Conservation (phyloP, 2,113 vertebrate genomes). For the Mormyrus iriodes region DNA sequence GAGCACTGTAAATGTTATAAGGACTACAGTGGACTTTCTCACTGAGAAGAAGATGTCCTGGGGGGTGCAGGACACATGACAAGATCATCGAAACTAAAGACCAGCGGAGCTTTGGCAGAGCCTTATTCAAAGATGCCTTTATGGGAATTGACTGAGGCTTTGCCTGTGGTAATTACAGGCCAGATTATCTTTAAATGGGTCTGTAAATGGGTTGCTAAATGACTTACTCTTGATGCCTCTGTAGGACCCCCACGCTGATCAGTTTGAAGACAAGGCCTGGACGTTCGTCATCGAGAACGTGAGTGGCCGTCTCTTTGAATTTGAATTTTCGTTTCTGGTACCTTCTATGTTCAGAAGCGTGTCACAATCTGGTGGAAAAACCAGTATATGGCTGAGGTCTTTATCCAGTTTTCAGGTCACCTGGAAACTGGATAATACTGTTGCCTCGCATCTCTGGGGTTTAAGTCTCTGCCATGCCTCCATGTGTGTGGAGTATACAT, state of each 20-base stretch:
- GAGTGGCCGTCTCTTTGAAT: slow-evolving; percentile 34
- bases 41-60: neutral
- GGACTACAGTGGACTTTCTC: neutral
- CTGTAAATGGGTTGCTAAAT: neutral
- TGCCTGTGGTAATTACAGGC: neutral
- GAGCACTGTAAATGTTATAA: neutral
- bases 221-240: neutral
- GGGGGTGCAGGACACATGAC: neutral
- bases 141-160: neutral
- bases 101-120: neutral
- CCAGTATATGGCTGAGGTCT: neutral
- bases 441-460: no score
- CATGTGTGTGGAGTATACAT: no score
- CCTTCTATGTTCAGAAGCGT: neutral
- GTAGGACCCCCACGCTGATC: slow-evolving; percentile 74
- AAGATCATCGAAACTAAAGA: neutral
- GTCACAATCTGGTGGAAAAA: neutral
- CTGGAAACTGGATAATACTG: neutral
- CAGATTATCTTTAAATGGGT: neutral
- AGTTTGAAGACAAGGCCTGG: slow-evolving; percentile 88
- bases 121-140: neutral
- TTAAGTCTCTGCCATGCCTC: no score
- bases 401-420: neutral
- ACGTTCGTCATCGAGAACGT: slow-evolving; percentile 85
- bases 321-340: neutral